Percentiles rank a stretch among this genome's conserved stretches.
Conservation (phyloP, 2,888 invertebrate genomes). For the Achlya flavicornis region DNA sequence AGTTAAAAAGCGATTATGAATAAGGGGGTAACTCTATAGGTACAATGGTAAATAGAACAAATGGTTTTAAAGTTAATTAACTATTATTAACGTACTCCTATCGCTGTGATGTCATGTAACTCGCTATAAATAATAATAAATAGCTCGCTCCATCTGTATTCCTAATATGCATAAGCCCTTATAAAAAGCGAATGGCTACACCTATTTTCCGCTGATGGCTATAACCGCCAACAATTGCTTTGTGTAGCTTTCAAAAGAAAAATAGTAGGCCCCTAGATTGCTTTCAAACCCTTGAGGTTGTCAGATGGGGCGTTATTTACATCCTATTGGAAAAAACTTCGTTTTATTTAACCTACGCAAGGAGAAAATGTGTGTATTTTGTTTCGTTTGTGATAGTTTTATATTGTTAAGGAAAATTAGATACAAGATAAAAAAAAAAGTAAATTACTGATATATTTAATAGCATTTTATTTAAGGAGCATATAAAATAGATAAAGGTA, state of each 20-base stretch:
- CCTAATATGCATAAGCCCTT: conserved; percentile 43
- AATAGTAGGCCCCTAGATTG: conserved; percentile 66
- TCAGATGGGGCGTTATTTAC: conserved; percentile 69
- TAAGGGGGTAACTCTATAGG: too few relatives aligned
- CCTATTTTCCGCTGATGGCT: conserved; percentile 61
- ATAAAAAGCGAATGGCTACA: conserved; percentile 48
- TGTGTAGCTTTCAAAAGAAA: conserved; percentile 68
- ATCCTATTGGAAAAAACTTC: conserved; percentile 57
- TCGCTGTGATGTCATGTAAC: too few relatives aligned
- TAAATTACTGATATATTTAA: too few relatives aligned
- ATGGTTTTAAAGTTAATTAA: too few relatives aligned
- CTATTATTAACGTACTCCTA: too few relatives aligned
- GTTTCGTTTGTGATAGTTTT: conserved; percentile 12
- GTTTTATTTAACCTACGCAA: conserved; percentile 48
- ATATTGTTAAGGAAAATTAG: conserved; percentile 2
- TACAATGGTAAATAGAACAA: too few relatives aligned
- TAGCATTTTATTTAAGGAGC: too few relatives aligned
- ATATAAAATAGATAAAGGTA: too few relatives aligned
- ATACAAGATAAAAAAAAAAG: neutral
- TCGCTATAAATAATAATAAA: neutral
- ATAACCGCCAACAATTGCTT: conserved; percentile 72
- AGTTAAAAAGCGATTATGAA: too few relatives aligned
- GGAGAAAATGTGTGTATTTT: conserved; percentile 41
- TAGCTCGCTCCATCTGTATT: conserved; percentile 22
- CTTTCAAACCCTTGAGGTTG: conserved; percentile 71